Evolutionary conservation across 2,797 vertebrate species (phyloP).

Genomic region (Parauchenoglanis ngamensis): DNA sequence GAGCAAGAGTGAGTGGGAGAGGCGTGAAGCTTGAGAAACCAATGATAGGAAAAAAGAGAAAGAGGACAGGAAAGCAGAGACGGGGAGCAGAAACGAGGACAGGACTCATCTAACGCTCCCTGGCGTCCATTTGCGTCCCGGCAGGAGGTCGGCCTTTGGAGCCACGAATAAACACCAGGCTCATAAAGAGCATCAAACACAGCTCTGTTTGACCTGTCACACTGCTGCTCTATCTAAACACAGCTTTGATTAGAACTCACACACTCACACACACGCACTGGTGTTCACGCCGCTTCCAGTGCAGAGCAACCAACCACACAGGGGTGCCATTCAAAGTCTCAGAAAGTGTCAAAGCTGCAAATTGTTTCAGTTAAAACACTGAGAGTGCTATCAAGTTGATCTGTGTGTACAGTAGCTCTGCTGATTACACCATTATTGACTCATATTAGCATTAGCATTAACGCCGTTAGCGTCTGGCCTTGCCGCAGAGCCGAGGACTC

Average conservation of each 20-base stretch:
- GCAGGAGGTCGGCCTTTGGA: constrained; percentile 60
- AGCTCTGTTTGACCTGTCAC: constrained; percentile 56
- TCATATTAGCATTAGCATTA: constrained; percentile 23
- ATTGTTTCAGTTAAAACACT: constrained; percentile 21
- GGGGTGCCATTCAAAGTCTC: constrained; percentile 39
- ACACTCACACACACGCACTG: constrained; percentile 33
- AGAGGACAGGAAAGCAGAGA: constrained; percentile 32
- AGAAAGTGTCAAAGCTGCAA: constrained; percentile 33
- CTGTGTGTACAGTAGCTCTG: constrained; percentile 41
- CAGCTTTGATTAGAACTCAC: constrained; percentile 46
- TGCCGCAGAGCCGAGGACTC: neutral
- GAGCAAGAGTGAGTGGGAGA: neutral
- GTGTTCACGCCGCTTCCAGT: neutral
- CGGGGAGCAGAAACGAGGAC: constrained; percentile 12
- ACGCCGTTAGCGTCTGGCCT: constrained; percentile 3
- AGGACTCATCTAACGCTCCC: constrained; percentile 41
- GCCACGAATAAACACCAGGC: constrained; percentile 53
- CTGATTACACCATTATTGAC: constrained; percentile 31
- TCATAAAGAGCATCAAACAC: constrained; percentile 58
- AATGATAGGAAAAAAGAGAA: constrained; percentile 38
- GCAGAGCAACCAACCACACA: constrained; percentile 29
- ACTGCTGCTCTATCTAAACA: constrained; percentile 57
- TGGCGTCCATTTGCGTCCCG: constrained; percentile 63
- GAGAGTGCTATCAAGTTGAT: neutral
- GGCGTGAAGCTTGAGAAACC: constrained; percentile 56